These are phyloP conservation scores for Drosophila birchii DNA, from an alignment of 2,888 invertebrate species.

Conservation along the genomic window DNA sequence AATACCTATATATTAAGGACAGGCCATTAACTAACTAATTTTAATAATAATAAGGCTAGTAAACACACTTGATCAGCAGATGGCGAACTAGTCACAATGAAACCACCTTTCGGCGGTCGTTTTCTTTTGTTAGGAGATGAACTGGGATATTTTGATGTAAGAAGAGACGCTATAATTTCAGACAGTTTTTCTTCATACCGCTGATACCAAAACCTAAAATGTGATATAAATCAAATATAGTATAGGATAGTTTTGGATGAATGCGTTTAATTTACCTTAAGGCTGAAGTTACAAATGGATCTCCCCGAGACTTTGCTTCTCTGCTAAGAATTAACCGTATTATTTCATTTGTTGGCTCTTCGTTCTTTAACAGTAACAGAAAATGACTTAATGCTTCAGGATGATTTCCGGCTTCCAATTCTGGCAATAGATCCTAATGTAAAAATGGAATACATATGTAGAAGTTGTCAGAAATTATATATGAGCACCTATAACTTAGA, in stretches of 20 bases:
- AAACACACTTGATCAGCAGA: slow-evolving; percentile 89
- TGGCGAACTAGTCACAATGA: slow-evolving; percentile 89
- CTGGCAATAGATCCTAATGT: slow-evolving; percentile 86
- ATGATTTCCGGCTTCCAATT: slow-evolving; percentile 92
- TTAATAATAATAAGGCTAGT: not conserved
- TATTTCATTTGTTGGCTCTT: slow-evolving; percentile 94
- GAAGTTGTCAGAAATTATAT: not conserved
- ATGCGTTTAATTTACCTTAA: slow-evolving; percentile 86
- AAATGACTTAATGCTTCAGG: slow-evolving; percentile 97
- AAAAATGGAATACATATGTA: not conserved
- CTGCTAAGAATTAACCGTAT: slow-evolving; percentile 93
- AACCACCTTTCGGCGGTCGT: slow-evolving; percentile 90
- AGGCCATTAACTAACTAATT: not conserved
- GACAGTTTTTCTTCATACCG: slow-evolving; percentile 95
- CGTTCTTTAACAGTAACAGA: slow-evolving; percentile 95
- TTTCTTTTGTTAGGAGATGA: slow-evolving; percentile 96
- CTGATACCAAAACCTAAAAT: slow-evolving; percentile 92
- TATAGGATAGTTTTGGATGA: too few species aligned
- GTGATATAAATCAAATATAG: too few species aligned
- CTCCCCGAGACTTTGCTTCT: slow-evolving; percentile 89
- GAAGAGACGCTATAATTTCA: slow-evolving; percentile 91
- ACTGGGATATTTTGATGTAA: slow-evolving; percentile 93
- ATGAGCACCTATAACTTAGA: too few species aligned
- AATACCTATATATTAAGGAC: slow-evolving; percentile 87
- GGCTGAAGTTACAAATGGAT: slow-evolving; percentile 95